Evolutionary conservation across 2,888 invertebrate genomes (phyloP), one percentile per base, ranked within the genome.

Genomic region (Teleiodes luculella): DNA sequence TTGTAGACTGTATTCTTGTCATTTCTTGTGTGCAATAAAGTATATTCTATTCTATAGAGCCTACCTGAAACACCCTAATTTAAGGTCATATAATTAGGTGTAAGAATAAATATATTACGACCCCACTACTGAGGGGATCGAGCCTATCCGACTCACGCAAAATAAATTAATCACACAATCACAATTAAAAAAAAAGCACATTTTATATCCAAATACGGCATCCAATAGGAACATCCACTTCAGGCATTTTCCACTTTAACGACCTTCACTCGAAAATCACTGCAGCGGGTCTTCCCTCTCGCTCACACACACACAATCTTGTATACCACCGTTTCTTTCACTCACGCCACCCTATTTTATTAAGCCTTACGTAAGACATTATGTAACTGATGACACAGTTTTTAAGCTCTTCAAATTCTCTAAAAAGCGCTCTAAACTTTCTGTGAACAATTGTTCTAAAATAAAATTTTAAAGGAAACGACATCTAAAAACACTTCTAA

Each of bases 261-360:
- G 56, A 63, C 63, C 65, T 68, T 66, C 70, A 70, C 64, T 60
- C 56, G 62, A 66, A 72, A 68, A 66, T 68, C 70, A 67, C 68
- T 66, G 68, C 62, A 61, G 45, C 52, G 51, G 47, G 55, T 56
- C 58, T 56, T 31, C 57, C 57, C 30, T 66, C 67, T 55, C 71
- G 54, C 63, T 70, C 71, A 49, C 64, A 58, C 59, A 13, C 62
- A 60, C 61, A 46, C 57, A 53, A 39, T 43, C 53, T 56, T 49
- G 37, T 16, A 61, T 55, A 70, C 55, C 53, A 54, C 59, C 61
- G 41, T 66, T 68, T 66, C 67, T 58, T 69, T 67, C 70, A 45
- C 61, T 66, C 66, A 52, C 56, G 53, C 54, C 35, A 62, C 55
- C 55, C 56, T 30, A 35, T 41, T 54, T 51, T 41, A 36, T 20